These are phyloP conservation scores for Mactromeris polynyma DNA, from an alignment of 2,888 invertebrate species.

Conservation along the genomic window DNA sequence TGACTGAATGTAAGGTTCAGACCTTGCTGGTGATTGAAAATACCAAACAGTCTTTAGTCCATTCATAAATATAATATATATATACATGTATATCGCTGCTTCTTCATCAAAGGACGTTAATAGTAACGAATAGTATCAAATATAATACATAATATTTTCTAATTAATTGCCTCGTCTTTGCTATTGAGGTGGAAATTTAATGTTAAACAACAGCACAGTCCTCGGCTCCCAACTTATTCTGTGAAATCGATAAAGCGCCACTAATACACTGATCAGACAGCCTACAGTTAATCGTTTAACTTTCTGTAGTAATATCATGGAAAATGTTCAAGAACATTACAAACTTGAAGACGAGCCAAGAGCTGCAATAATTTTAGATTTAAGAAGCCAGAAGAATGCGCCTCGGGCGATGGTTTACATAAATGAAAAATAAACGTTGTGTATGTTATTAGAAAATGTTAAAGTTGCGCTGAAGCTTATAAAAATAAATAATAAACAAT, in stretches of 20 bases:
- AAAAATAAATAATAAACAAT: slow-evolving; percentile 18
- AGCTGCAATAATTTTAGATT: slow-evolving; percentile 12
- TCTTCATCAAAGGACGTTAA: too few species aligned
- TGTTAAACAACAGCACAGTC: too few species aligned
- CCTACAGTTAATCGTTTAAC: not conserved
- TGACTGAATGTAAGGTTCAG: too few species aligned
- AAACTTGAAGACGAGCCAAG: slow-evolving; percentile 16
- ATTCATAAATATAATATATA: too few species aligned
- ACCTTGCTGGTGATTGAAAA: too few species aligned
- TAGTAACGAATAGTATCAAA: too few species aligned
- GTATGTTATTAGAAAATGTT: slow-evolving; percentile 20
- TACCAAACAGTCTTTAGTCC: too few species aligned
- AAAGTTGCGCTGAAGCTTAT: not conserved
- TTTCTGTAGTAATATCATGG: not conserved
- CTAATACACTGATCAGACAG: not conserved
- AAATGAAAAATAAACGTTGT: slow-evolving; percentile 11
- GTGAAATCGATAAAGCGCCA: not conserved
- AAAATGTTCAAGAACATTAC: slow-evolving; percentile 13
- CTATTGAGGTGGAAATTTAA: too few species aligned
- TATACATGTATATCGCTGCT: too few species aligned
- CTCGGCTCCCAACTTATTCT: not conserved
- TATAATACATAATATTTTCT: too few species aligned
- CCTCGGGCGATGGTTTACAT: not conserved
- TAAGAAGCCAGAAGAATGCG: not conserved
- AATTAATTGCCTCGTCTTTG: too few species aligned